Percentiles rank a stretch among this genome's conserved stretches.
phyloP scores from a whole-genome alignment of 2,888 invertebrate genomes.

The Blastobasis adustella region DNA sequence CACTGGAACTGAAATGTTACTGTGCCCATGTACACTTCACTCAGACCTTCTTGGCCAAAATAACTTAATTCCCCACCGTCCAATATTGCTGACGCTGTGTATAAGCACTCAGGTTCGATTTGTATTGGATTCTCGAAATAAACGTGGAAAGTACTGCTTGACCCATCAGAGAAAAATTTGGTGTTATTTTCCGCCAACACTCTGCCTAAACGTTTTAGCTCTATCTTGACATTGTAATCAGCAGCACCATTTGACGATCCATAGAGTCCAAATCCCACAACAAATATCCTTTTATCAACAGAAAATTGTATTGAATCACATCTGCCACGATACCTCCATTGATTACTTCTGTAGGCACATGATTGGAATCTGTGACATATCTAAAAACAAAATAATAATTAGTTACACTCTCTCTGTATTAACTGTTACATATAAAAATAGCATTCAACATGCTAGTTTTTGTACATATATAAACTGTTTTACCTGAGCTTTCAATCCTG shows the following conservation, averaged over 20 bases:
- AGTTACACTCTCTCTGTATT: neutral
- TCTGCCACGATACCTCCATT: conserved; percentile 97
- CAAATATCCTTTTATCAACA: conserved; percentile 95
- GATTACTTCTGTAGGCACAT: conserved; percentile 96
- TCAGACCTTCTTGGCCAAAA: conserved; percentile 97
- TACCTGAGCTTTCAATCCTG: conserved; percentile 92
- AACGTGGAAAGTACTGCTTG: conserved; percentile 95
- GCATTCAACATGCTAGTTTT: no score
- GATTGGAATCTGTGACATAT: conserved; percentile 97
- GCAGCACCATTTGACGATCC: conserved; percentile 97
- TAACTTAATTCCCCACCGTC: conserved; percentile 96
- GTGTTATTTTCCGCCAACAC: conserved; percentile 93
- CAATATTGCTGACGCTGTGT: conserved; percentile 95
- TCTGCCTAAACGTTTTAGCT: conserved; percentile 91
- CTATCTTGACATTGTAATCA: conserved; percentile 95
- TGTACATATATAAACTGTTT: neutral
- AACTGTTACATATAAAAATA: no score
- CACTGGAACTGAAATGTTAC: conserved; percentile 98
- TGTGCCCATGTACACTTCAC: conserved; percentile 93
- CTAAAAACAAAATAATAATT: conserved; percentile 53
- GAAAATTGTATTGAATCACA: conserved; percentile 98
- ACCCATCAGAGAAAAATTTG: conserved; percentile 96
- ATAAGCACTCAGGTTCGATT: conserved; percentile 94
- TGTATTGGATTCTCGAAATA: conserved; percentile 87
- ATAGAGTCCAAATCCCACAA: conserved; percentile 96